Conservation (phyloP, 1,140 invertebrate genomes). For the Drosophila lacteicornis region DNA sequence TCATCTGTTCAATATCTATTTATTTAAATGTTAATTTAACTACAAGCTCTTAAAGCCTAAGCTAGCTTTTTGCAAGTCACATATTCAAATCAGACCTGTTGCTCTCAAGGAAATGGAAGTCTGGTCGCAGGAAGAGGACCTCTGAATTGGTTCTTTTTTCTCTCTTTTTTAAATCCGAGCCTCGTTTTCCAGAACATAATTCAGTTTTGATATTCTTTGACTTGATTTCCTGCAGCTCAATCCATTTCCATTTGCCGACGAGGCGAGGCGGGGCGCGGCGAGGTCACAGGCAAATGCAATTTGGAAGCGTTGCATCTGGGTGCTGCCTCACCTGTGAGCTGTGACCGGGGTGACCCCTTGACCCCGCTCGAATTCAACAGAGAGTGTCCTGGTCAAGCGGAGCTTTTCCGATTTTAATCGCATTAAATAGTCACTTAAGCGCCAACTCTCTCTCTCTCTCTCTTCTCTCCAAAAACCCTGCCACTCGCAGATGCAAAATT, state of each 20-base stretch:
- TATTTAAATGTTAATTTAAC: too few species aligned
- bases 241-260: conserved; percentile 31
- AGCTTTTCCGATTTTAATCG: conserved; percentile 71
- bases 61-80: neutral
- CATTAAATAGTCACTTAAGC: conserved; percentile 68
- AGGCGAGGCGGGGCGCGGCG: neutral
- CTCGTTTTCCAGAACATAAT: conserved; percentile 13
- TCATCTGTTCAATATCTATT: too few species aligned
- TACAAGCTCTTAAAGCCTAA: too few species aligned
- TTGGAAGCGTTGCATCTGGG: conserved; percentile 31
- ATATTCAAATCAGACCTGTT: neutral
- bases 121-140: neutral
- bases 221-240: conserved; percentile 32
- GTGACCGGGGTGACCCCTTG: neutral
- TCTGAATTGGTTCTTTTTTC: neutral
- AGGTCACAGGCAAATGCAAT: conserved; percentile 39
- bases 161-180: neutral
- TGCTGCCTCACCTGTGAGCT: conserved; percentile 10
- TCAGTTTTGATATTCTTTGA: conserved; percentile 37
- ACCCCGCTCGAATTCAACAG: neutral
- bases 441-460: neutral
- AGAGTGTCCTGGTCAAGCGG: conserved; percentile 38
- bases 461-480: conserved; percentile 8
- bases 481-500: conserved; percentile 67
- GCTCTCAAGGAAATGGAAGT: neutral